Base-by-base conservation (phyloP, 2,113 vertebrate species). In the Clarias gariepinus region DNA sequence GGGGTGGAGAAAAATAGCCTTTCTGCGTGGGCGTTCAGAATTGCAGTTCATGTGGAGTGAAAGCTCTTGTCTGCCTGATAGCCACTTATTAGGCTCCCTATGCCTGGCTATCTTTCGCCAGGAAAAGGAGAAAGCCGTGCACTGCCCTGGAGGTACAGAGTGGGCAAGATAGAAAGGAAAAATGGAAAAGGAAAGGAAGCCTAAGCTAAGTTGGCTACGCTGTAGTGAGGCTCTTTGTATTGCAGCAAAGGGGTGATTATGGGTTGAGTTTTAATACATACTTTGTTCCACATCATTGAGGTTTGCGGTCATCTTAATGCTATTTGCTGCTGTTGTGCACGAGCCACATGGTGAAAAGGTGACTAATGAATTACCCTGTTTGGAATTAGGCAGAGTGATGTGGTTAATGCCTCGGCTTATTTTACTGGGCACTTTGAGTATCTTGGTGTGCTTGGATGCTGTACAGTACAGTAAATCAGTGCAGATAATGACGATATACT, bases 1-100 rank as follows among this genome's bases (percentile, higher is more conserved):
- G 16, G 28, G 21, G 21, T 6, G 5, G 10, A 71, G 77, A 77
- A 85, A 90, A 91, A 91, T 88, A 89, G 61, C 87, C 77, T 84
- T 86, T 87, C 76, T 79, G 86, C 21, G 87, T 86, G 89, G 89
- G 89, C 36, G 84, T 89, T 82, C 73, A 71, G 82, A 84, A 76
- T 82, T 82, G 88, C 83, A 83, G 82, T 87, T 87, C 81, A 74
- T 85, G 86, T 87, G 83, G 77, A 87, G 83, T 86, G 61, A 91
- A 76, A 76, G 82, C 78, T 84, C 78, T 83, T 55, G 64, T 73
- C 84, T 86, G 81, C 28, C 83, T 81, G 83, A 86, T 87, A 90
- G 85, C 78, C 83, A 74, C 76, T 88, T 86, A 81, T 87, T 87
- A 87, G 76, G 21, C 28, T 77, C 84, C 74, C 53, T 87, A 83